These are phyloP conservation scores for Erythrocercus mccallii DNA, from an alignment of 2,113 vertebrate species.

Conservation along the genomic window DNA sequence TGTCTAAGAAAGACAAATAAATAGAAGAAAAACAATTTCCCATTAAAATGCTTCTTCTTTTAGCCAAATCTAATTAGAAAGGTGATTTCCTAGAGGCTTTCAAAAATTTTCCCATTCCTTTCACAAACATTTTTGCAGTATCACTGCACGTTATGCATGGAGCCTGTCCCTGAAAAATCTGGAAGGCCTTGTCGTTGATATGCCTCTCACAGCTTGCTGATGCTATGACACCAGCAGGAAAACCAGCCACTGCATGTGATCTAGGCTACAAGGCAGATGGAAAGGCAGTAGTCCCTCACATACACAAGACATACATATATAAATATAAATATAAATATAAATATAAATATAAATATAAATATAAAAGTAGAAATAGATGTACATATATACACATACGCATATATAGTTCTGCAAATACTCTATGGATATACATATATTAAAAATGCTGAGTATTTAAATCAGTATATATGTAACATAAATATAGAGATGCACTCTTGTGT, in stretches of 20 bases:
- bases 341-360: too few relatives aligned
- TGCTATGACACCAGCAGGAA: background rate
- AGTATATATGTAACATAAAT: background rate
- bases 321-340: background rate
- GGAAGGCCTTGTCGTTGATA: background rate
- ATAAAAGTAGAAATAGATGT: too few relatives aligned
- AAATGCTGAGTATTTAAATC: background rate
- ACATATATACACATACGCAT: background rate
- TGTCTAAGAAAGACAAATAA: background rate
- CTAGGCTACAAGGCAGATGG: background rate
- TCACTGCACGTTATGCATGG: background rate
- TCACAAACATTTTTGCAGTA: background rate
- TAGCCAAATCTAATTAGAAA: background rate
- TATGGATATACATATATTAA: background rate
- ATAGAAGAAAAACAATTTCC: background rate
- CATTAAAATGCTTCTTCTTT: background rate
- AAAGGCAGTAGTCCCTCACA: background rate
- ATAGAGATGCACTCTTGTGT: background rate
- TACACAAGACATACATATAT: background rate
- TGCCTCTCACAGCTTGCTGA: background rate
- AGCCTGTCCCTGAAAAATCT: background rate
- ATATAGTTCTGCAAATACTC: background rate
- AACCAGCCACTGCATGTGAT: background rate
- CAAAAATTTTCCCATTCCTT: background rate
- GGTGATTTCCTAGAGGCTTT: background rate